Evolutionary conservation across 2,888 invertebrate species (phyloP), one percentile per base, ranked within the genome.

Genomic region (Pecten maximus): DNA sequence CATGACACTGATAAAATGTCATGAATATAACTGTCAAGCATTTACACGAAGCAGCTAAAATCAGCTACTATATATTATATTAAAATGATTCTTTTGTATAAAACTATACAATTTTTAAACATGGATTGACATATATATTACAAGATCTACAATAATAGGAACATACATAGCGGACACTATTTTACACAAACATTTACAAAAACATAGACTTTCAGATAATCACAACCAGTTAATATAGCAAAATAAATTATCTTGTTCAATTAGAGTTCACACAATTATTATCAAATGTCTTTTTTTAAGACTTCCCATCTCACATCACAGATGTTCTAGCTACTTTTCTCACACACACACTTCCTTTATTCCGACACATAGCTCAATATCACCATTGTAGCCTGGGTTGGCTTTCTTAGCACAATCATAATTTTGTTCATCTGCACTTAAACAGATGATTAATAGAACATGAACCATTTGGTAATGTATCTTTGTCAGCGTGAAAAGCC

Each of bases 191-290:
- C 35, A 60, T 60, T 23, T 2, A 60, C 19, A 60, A 60, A 74
- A 74, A 74, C 74, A 74, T 74, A 74, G 74, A 74, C 74, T 74
- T 74, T 74, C 74, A 74, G 28, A 74, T 74, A 74, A 74, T 74
- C 74, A 74, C 74, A 74, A 74, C 74, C 74, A 74, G 74, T 74
- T 28, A 74, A 28, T 74, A 74, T 74, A 74, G 74, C 74, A 74
- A 74, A 74, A 74, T 74, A 74, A 74, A 74, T 74, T 74, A 74
- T 74, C 74, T 74, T 74, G 74, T 74, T 74, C 74, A 74, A 74
- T 74, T 35, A 74, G 35, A 35, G 74, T 74, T 28, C 35, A 74
- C 74, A 74, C 74, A 74, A 74, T 28, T 28, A 60, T 28, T 60
- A n/a, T n/a, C n/a, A 60, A 60, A 60, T 28, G 74, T 74, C 74